phyloP scores from a whole-genome alignment of 2,888 invertebrate species.

The Drosophila hamatofila region DNA sequence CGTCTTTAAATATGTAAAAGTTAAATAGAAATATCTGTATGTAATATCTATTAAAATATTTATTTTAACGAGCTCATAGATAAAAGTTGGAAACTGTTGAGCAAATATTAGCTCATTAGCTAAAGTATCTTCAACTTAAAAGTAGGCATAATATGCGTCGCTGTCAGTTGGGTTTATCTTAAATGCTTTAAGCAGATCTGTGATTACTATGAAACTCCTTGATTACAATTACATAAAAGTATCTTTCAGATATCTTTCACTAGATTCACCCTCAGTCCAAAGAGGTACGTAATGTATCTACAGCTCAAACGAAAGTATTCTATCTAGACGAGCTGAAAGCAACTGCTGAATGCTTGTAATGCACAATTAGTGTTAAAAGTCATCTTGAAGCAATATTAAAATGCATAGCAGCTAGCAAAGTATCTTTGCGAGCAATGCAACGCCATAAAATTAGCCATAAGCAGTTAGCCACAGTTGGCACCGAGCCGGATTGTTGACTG shows the following conservation, averaged over 20 bases:
- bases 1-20: no score
- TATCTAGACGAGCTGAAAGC: neutral
- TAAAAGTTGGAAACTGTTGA: neutral
- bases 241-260: neutral
- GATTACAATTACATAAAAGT: neutral
- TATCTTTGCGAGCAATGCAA: slow-evolving; percentile 1
- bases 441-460: slow-evolving; percentile 12
- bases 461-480: slow-evolving; percentile 2
- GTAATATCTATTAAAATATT: neutral
- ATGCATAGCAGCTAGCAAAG: slow-evolving; percentile 1
- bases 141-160: neutral
- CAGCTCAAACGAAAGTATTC: neutral
- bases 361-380: neutral
- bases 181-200: no score
- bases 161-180: neutral
- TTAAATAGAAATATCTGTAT: no score
- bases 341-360: neutral
- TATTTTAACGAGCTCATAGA: neutral
- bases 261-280: no score
- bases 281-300: neutral
- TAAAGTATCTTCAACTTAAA: neutral
- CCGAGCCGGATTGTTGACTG: neutral
- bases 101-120: neutral
- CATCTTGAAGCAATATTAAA: neutral
- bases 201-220: neutral